Percentiles rank a stretch among this genome's conserved stretches.
These are phyloP conservation scores for Anorthoa munda DNA, from an alignment of 2,888 invertebrate genomes.

Conservation along the genomic window DNA sequence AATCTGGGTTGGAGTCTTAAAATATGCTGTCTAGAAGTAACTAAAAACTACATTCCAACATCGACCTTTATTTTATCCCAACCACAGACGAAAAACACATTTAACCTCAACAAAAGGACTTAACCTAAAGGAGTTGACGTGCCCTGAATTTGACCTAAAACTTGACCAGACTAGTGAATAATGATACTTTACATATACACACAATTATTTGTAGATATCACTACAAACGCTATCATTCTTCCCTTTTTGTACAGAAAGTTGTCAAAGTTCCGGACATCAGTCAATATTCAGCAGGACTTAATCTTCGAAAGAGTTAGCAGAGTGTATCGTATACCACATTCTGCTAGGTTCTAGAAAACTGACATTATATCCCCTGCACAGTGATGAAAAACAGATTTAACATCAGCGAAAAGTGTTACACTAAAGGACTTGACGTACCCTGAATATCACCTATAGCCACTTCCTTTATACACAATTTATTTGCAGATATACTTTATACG, in stretches of 20 bases:
- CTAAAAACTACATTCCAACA: too few species aligned
- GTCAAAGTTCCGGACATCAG: conserved; percentile 6
- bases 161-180: conserved; percentile 28
- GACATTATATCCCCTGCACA: too few species aligned
- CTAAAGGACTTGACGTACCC: too few species aligned
- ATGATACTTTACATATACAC: neutral
- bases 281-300: conserved; percentile 1
- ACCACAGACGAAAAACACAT: conserved; percentile 7
- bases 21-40: too few species aligned
- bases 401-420: too few species aligned
- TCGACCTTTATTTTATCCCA: neutral
- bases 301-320: too few species aligned
- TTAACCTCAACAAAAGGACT: conserved; percentile 25
- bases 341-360: too few species aligned
- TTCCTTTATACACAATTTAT: neutral
- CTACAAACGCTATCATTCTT: neutral
- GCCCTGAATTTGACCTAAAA: conserved; percentile 26
- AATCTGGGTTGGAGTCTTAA: too few species aligned
- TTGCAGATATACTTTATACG: neutral
- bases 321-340: too few species aligned
- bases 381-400: too few species aligned
- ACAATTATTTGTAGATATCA: conserved; percentile 6
- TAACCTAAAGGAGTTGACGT: conserved; percentile 21
- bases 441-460: too few species aligned
- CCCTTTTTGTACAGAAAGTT: conserved; percentile 1